Evolutionary conservation across 2,797 vertebrate species (phyloP), one percentile per base, ranked within the genome.

Genomic region (Oreortyx pictus): DNA sequence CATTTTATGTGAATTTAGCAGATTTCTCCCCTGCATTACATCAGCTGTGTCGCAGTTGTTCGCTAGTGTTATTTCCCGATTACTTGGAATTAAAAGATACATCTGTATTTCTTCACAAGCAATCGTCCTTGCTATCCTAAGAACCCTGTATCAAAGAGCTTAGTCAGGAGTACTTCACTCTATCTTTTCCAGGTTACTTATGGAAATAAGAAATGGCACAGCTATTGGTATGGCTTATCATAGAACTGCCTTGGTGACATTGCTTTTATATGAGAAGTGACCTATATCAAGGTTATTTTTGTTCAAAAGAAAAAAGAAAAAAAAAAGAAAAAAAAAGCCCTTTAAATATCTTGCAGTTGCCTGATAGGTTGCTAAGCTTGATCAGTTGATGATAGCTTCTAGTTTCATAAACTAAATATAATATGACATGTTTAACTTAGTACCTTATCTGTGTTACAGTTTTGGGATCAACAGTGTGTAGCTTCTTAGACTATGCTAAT

Each of bases 211-310:
- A 81, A 78, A 19, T 65, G 31, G 49, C 70, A 88, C 37, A 74
- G 83, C 31, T 77, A 41, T 65, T 22, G 11, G 10, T 60, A 8
- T 68, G 59, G 37, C 13, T 93, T 72, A n/a, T 10, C 81, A 71
- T 56, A 79, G 81, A 90, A 86, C 49, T 83, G 66, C 84, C 64
- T 76, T 27, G 17, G 56, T 66, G 50, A 24, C 1, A 11, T 70
- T 91, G 46, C 50, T 81, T 13, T 64, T 86, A 20, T 46, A 66
- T 78, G 74, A 90, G 70, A 64, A 75, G 59, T 75, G 86, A 91
- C 83, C 59, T 92, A 41, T 86, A 81, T 54, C 3, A 10, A 93
- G 37, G 19, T 86, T 81, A 83, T 88, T 9, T 88, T 93, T 88
- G 33, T 52, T 50, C n/a, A n/a, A n/a, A n/a, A 81, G 81, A 54